phyloP scores from a whole-genome alignment of 2,113 vertebrate genomes.

The Myxocyprinus asiaticus region DNA sequence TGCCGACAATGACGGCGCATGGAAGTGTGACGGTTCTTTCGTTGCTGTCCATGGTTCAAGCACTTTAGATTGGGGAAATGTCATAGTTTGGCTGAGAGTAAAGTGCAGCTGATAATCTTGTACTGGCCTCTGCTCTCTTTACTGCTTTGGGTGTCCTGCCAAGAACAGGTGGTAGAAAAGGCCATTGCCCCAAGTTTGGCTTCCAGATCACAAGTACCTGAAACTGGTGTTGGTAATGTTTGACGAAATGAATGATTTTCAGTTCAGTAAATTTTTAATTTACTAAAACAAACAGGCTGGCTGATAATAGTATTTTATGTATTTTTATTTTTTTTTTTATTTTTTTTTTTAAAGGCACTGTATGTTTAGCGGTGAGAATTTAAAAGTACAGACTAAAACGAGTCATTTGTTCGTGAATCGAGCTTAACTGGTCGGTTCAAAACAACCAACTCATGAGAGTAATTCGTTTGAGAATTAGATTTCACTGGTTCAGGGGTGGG shows the following conservation, averaged over 20 bases:
- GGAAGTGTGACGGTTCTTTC: constrained; percentile 37
- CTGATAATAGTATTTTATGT: too few species aligned
- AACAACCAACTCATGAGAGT: too few species aligned
- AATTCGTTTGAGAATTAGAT: too few species aligned
- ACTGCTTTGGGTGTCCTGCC: constrained; percentile 36
- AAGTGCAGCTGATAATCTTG: constrained; percentile 70
- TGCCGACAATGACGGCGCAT: constrained; percentile 29
- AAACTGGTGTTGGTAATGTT: constrained; percentile 26
- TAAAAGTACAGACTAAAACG: too few species aligned
- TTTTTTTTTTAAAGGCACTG: too few species aligned
- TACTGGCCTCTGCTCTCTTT: constrained; percentile 39
- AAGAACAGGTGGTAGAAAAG: constrained; percentile 45
- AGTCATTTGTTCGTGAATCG: too few species aligned
- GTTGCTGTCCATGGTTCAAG: constrained; percentile 52
- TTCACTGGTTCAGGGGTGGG: too few species aligned
- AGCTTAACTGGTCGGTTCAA: too few species aligned
- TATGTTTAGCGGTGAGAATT: too few species aligned
- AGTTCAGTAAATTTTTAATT: too few species aligned
- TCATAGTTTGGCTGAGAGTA: constrained; percentile 50
- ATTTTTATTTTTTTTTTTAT: too few species aligned
- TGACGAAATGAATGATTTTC: neutral
- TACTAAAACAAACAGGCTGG: too few species aligned
- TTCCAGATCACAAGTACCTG: constrained; percentile 38
- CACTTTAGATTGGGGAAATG: constrained; percentile 57
- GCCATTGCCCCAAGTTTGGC: constrained; percentile 39